Evolutionary conservation across 2,113 vertebrate genomes (phyloP), one percentile per base, ranked within the genome.

Genomic region (Actenoides lindsayi): DNA sequence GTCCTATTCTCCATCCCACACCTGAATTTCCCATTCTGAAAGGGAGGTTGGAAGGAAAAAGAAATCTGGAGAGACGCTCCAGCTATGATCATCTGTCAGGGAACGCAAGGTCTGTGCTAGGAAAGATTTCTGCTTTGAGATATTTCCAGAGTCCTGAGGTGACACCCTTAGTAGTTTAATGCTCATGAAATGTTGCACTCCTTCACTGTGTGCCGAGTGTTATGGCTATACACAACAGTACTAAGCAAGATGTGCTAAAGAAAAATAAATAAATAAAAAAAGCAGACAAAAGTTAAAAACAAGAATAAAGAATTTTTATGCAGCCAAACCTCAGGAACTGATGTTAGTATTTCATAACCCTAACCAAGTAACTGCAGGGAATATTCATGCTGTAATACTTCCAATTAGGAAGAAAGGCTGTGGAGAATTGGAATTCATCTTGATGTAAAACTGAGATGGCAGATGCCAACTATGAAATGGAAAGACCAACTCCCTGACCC

Each of bases 281-380:
- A 76, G 15, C 8, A 63, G 39, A 18, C 15, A 77, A 80, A 93
- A 87, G 20, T 18, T 53, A 41, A 84, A 27, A 91, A 33, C 16
- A 33, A 70, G 15, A 41, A 70, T 78, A 23, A 3, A 35, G 33
- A 27, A 77, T 74, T 79, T 90, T 77, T 51, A 74, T 65, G 19
- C 46, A 48, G 39, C 25, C 86, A 90, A 84, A 94, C 62, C 33
- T 46, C 48, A 48, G 42, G 63, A 95, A 82, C 1, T 71, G 25
- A 95, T 50, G 73, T 93, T 69, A 92, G 85, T 93, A 96, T 80
- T 96, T 94, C 94, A 39, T 39, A 94, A 94, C 44, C 39, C 65
- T 63, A 68, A 39, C 68, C 56, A 91, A 97, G 25, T 80, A 86
- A 92, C 51, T 94, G 74, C 17, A 1, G 89, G 42, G 83, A 81